Evolutionary conservation across 2,797 vertebrate species (phyloP).

Genomic region (Phoebastria nigripes): DNA sequence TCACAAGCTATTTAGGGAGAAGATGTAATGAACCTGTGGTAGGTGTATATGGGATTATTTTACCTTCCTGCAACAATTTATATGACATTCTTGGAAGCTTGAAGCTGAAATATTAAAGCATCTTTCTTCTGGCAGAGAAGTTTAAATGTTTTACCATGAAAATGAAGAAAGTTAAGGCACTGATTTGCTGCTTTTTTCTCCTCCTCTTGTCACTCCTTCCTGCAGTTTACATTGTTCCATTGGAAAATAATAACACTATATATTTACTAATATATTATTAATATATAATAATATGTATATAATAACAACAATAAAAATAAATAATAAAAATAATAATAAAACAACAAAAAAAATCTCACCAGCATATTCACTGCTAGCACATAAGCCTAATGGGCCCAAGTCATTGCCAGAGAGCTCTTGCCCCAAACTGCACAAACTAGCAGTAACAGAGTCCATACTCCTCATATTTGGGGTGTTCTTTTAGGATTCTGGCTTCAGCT

Average conservation of each 20-base stretch:
- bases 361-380: not conserved
- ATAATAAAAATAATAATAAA: not conserved
- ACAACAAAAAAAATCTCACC: not conserved
- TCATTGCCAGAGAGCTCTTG: not conserved
- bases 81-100: not conserved
- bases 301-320: not conserved
- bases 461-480: not conserved
- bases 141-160: not conserved
- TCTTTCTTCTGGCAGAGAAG: not conserved
- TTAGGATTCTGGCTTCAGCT: not conserved
- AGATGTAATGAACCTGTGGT: not conserved
- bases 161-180: not conserved
- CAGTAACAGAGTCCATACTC: not conserved
- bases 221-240: not conserved
- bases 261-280: too few relatives aligned
- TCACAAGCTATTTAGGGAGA: not conserved
- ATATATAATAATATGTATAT: too few relatives aligned
- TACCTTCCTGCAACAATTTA: not conserved
- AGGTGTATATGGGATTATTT: not conserved
- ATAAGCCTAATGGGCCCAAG: not conserved
- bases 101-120: not conserved
- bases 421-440: not conserved
- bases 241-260: not conserved
- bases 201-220: not conserved
- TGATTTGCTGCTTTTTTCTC: not conserved